phyloP scores from a whole-genome alignment of 2,888 invertebrate genomes.

The Octonoba sinensis region DNA sequence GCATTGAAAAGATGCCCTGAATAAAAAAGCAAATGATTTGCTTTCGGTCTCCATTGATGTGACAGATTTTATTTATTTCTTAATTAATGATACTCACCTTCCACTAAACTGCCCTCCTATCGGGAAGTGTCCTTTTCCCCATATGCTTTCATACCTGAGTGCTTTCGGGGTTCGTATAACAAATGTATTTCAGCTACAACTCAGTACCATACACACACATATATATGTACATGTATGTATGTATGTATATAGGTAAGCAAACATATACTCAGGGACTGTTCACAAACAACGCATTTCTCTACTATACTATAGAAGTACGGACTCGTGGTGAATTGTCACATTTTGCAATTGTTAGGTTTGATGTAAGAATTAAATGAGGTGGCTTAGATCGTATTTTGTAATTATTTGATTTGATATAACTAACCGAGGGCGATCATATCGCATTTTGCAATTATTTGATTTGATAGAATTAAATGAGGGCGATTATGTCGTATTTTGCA shows the following conservation, averaged over 20 bases:
- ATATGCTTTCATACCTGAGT: conserved; percentile 46
- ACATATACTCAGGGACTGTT: conserved; percentile 8
- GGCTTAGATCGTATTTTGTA: too few relatives aligned
- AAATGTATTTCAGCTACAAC: conserved; percentile 44
- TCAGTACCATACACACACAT: conserved; percentile 40
- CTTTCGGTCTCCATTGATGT: conserved; percentile 55
- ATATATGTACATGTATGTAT: too few relatives aligned
- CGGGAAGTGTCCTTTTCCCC: conserved; percentile 37
- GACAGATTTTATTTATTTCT: conserved; percentile 62
- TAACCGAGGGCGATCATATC: too few relatives aligned
- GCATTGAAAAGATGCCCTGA: conserved; percentile 1
- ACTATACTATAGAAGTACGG: too few relatives aligned
- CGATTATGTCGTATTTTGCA: too few relatives aligned
- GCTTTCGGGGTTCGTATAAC: conserved; percentile 49
- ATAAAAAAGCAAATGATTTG: conserved; percentile 31
- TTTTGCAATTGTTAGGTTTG: too few relatives aligned
- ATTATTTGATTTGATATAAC: too few relatives aligned
- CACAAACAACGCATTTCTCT: conserved; percentile 1
- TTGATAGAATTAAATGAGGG: too few relatives aligned
- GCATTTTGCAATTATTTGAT: too few relatives aligned
- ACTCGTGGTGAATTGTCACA: too few relatives aligned
- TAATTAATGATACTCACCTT: conserved; percentile 61
- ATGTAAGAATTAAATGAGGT: too few relatives aligned
- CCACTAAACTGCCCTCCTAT: conserved; percentile 21
- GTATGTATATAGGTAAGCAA: neutral